These are phyloP conservation scores for Plagiodera versicolora DNA, from an alignment of 2,888 invertebrate genomes.

Conservation along the genomic window DNA sequence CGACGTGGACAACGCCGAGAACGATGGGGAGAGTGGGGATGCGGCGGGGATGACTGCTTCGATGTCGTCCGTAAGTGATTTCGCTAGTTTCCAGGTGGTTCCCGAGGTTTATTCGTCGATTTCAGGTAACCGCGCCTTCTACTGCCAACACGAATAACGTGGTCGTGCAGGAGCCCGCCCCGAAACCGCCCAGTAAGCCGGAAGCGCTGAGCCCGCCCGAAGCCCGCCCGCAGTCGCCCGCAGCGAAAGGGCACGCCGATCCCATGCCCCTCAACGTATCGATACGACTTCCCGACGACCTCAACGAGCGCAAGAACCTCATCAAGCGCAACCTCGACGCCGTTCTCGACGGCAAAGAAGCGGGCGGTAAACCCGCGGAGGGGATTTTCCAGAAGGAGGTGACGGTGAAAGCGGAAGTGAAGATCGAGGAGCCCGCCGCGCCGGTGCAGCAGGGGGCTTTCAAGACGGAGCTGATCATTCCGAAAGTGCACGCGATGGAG, in stretches of 20 bases:
- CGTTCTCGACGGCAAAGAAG: conserved; percentile 39
- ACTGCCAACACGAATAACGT: not conserved
- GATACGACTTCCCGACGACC: conserved; percentile 52
- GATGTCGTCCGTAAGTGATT: conserved; percentile 19
- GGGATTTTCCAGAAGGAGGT: conserved; percentile 10
- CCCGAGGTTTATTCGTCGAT: too few species aligned
- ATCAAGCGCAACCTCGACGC: conserved; percentile 49
- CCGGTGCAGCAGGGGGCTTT: conserved; percentile 38
- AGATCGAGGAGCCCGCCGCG: conserved; percentile 19
- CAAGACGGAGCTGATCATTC: conserved; percentile 66
- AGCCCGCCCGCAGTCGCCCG: conserved; percentile 16
- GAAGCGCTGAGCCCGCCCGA: conserved; percentile 19
- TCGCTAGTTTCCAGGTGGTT: too few species aligned
- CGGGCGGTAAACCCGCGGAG: not conserved
- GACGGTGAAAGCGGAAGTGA: conserved; percentile 37
- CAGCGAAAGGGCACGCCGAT: conserved; percentile 21
- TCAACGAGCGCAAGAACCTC: conserved; percentile 54
- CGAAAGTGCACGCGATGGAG: conserved; percentile 60
- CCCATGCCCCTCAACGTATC: conserved; percentile 52
- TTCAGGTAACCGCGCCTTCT: conserved; percentile 15
- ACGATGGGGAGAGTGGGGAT: conserved; percentile 53
- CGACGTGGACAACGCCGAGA: conserved; percentile 56
- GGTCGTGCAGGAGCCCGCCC: conserved; percentile 16
- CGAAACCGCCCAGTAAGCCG: conserved; percentile 17
- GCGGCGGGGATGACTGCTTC: conserved; percentile 41